phyloP scores from a whole-genome alignment of 2,113 vertebrate species.

The Calonectris borealis region DNA sequence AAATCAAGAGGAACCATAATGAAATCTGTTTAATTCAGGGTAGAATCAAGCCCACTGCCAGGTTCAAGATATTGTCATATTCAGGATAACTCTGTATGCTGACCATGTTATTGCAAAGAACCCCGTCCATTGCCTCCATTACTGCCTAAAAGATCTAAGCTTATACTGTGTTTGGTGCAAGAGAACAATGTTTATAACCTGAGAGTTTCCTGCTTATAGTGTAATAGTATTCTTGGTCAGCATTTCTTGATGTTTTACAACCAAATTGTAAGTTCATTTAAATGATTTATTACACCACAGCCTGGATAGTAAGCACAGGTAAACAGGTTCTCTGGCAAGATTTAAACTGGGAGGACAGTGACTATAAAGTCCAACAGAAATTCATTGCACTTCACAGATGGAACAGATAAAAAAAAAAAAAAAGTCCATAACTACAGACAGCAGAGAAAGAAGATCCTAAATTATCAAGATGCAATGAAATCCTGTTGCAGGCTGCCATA shows the following conservation, averaged over 20 bases:
- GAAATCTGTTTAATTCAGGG: background rate
- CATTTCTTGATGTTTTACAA: conserved; percentile 34
- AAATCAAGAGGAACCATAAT: background rate
- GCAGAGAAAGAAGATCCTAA: conserved; percentile 49
- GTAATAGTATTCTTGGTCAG: conserved; percentile 2
- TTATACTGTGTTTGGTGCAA: background rate
- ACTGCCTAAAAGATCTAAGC: background rate
- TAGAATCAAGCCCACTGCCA: background rate
- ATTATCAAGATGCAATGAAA: conserved; percentile 43
- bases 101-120: background rate
- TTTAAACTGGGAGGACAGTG: conserved; percentile 68
- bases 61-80: background rate
- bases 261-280: conserved; percentile 26
- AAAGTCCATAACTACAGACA: background rate
- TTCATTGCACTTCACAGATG: conserved; percentile 70
- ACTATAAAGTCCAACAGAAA: conserved; percentile 66
- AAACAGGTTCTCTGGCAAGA: conserved; percentile 68
- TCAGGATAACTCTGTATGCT: background rate
- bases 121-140: background rate
- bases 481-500: background rate
- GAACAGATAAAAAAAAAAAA: conserved; percentile 46
- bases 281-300: conserved; percentile 52
- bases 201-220: background rate
- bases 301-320: conserved; percentile 56
- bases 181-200: background rate